Evolutionary conservation across 1,140 invertebrate species (phyloP), one percentile per base, ranked within the genome.

Genomic region (Mercenaria mercenaria): DNA sequence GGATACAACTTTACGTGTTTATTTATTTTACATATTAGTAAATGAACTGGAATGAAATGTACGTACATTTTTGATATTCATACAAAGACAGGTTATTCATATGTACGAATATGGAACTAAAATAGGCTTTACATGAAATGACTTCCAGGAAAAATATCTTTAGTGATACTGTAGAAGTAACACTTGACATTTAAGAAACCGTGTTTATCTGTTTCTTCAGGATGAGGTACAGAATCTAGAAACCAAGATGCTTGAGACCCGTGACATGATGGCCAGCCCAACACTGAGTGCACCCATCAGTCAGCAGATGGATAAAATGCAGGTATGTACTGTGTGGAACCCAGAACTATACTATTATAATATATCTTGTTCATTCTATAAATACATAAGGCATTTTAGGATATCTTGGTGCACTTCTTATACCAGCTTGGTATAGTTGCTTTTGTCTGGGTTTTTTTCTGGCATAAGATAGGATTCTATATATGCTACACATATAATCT

Each of bases 271-370:
- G 61, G 50, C 92, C 1, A 69, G 82, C 8, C 90, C 91, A 4
- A 85, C 82, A 47, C 89, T 87, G 8, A 64, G 90, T 15, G 61
- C 81, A 26, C 85, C 93, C 6, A 52, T 94, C 32, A 88, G 92
- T 20, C 88, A 92, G 26, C 92, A 93, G 15, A 43, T 93, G 34
- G 91, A 89, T n/a, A 91, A 94, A 52, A 92, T 91, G 72, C 92
- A 93, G 91, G 93, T 93, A 85, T 69, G 90, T 72, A 79, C 34
- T 23, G 18, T 4, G n/a, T 61, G 15, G 20, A 26, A 67, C 8
- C n/a, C 3, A n/a, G 32, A 59, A 39, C 23, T 41, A 20, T 34
- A 76, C 10, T 4, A 76, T 8, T 41, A 41, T 76, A 43, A 39
- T 2, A 41, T 76, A 20, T 13, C 20, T 26, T 41, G 4, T 79